phyloP scores from a whole-genome alignment of 1,140 invertebrate species.

The Drosophila bifasciata region DNA sequence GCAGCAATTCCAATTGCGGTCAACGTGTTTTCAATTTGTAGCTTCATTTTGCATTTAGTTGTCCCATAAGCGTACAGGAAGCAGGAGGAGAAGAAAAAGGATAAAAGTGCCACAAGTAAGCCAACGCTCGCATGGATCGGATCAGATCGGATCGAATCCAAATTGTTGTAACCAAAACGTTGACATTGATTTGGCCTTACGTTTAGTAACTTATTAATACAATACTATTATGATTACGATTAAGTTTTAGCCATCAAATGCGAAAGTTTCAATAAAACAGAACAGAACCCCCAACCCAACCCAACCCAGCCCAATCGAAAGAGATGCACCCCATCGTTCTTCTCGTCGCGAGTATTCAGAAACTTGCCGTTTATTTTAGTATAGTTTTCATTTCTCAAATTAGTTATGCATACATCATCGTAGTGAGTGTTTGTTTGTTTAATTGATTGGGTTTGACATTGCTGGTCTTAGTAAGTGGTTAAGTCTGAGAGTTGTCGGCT shows the following conservation, averaged over 20 bases:
- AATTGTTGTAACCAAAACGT: slow-evolving; percentile 45
- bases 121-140: slow-evolving; percentile 9
- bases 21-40: too few species aligned
- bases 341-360: slow-evolving; percentile 76
- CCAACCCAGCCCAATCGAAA: slow-evolving; percentile 25
- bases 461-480: slow-evolving; percentile 41
- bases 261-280: slow-evolving; percentile 65
- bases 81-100: neutral
- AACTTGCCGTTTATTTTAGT: slow-evolving; percentile 74
- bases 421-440: slow-evolving; percentile 17
- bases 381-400: slow-evolving; percentile 49
- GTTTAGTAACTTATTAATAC: slow-evolving; percentile 78
- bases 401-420: slow-evolving; percentile 61
- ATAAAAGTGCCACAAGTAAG: too few species aligned
- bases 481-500: slow-evolving; percentile 54
- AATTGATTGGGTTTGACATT: slow-evolving; percentile 49
- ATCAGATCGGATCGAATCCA: slow-evolving; percentile 41
- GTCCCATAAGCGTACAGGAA: slow-evolving; percentile 17
- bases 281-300: too few species aligned
- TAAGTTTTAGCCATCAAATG: slow-evolving; percentile 67
- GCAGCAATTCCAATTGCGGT: too few species aligned
- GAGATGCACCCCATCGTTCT: slow-evolving; percentile 37
- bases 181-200: slow-evolving; percentile 71
- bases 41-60: too few species aligned
- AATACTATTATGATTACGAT: slow-evolving; percentile 62